A percentile compares a stretch with the other conserved stretches of the same genome.
Conservation (phyloP, 2,113 vertebrate species). For the Tamias sibiricus region DNA sequence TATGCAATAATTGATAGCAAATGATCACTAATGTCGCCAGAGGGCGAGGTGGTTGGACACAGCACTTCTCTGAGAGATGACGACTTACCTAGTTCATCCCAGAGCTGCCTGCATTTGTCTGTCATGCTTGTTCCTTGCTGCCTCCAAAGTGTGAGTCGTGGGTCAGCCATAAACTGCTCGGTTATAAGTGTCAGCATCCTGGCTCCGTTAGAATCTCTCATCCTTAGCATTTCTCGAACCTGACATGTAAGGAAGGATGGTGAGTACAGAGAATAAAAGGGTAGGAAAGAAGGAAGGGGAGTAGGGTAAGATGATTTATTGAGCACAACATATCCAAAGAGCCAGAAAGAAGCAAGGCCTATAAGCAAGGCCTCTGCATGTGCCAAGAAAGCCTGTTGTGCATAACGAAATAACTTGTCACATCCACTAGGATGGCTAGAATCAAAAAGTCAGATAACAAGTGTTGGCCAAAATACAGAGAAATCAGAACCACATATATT, state of each 20-base stretch:
- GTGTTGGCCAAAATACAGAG: neutral
- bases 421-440: constrained; percentile 26
- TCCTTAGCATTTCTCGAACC: constrained; percentile 99
- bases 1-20: neutral
- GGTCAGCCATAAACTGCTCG: constrained; percentile 99
- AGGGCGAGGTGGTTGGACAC: neutral
- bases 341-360: constrained; percentile 19
- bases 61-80: constrained; percentile 5
- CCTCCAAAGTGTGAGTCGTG: constrained; percentile 97
- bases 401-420: constrained; percentile 40
- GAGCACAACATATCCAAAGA: constrained; percentile 25
- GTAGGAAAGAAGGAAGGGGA: constrained; percentile 4
- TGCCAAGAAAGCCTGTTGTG: constrained; percentile 28
- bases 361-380: neutral
- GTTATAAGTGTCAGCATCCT: constrained; percentile 98
- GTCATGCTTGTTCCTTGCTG: constrained; percentile 99
- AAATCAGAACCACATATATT: neutral
- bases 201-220: constrained; percentile 98
- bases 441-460: constrained; percentile 51
- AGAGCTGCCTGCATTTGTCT: constrained; percentile 98
- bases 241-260: constrained; percentile 77
- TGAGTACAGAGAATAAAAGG: constrained; percentile 49
- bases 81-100: constrained; percentile 90
- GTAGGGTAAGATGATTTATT: neutral
- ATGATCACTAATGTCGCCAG: neutral